Evolutionary conservation across 2,113 vertebrate genomes (phyloP), one percentile per base, ranked within the genome.

Genomic region (Zosterops lateralis): DNA sequence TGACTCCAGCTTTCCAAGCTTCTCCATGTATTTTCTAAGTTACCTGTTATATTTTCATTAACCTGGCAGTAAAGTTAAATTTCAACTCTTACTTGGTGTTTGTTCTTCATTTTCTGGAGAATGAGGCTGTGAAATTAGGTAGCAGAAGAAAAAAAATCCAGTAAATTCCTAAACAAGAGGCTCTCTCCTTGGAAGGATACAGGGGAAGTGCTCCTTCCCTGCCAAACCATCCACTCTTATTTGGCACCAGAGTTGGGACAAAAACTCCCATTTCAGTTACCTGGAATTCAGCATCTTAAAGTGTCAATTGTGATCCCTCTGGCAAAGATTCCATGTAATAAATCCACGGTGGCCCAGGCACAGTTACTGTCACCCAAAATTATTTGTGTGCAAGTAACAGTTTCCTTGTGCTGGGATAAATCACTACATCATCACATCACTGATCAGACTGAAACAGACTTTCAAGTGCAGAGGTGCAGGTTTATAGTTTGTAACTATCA

Each of bases 401-500:
- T 40, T 65, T 24, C 47, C 51, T 71, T 22, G 18, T 25, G 20
- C 73, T 56, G 17, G 47, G 17, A 28, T 38, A 73, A 36, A 51
- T 5, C 24, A 28, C 40, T 44, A 5, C 14, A 4, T 17, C 29
- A 58, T 48, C 61, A n/a, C 53, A n/a, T 32, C 32, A 24, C 51
- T 38, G n/a, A 9, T 47, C 19, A 44, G 18, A 68, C 1, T 67
- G 48, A 53, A 75, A 70, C 29, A 71, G 62, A 50, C 31, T 48
- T 70, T 7, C 44, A 56, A 62, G 22, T 17, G 20, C 26, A 83
- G 58, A 51, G 36, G 6, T 47, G 20, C 40, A 48, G 36, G 24
- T n/a, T 74, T 70, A 65, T 15, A 44, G 56, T 85, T 71, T 36
- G 25, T 74, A 90, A 74, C 61, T 97, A 95, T 84, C 84, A 96